Conservation (phyloP, 2,888 invertebrate species). For the Aleiodes alternator region DNA sequence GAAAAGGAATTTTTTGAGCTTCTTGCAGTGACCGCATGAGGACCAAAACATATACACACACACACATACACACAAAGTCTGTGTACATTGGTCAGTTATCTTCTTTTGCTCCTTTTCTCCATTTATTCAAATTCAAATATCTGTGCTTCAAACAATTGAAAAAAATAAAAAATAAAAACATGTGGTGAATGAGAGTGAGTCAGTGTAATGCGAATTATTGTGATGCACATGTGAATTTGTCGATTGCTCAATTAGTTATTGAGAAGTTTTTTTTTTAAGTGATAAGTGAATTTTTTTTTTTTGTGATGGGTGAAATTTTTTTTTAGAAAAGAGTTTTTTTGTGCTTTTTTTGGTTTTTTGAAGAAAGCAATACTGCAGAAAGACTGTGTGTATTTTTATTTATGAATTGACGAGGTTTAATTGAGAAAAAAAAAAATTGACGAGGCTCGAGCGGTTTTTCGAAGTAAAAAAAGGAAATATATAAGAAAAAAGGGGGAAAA, state of each 20-base stretch:
- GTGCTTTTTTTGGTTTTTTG: not conserved
- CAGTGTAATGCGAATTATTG: slow-evolving; percentile 6
- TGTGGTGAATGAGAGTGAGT: not conserved
- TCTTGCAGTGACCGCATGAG: not conserved
- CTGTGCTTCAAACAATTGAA: too few species aligned
- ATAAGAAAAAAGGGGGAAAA: not conserved
- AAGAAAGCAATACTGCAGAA: too few species aligned
- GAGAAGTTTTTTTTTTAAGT: not conserved
- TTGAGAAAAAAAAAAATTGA: too few species aligned
- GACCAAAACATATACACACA: not conserved
- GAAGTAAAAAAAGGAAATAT: not conserved
- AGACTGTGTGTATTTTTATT: not conserved
- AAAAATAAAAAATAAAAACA: not conserved
- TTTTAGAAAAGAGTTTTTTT: not conserved
- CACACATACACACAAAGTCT: too few species aligned
- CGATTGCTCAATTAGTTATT: not conserved
- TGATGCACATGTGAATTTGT: slow-evolving; percentile 8
- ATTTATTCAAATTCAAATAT: too few species aligned
- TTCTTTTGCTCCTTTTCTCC: too few species aligned
- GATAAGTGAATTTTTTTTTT: slow-evolving; percentile 15
- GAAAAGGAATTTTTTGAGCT: not conserved
- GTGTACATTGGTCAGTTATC: too few species aligned
- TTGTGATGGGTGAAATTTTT: not conserved
- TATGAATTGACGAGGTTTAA: not conserved
- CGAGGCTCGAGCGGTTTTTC: not conserved